A percentile compares a stretch with the other conserved stretches of the same genome.
Conservation (phyloP, 23 tunicate genomes). For the Trididemnum nubilum region DNA sequence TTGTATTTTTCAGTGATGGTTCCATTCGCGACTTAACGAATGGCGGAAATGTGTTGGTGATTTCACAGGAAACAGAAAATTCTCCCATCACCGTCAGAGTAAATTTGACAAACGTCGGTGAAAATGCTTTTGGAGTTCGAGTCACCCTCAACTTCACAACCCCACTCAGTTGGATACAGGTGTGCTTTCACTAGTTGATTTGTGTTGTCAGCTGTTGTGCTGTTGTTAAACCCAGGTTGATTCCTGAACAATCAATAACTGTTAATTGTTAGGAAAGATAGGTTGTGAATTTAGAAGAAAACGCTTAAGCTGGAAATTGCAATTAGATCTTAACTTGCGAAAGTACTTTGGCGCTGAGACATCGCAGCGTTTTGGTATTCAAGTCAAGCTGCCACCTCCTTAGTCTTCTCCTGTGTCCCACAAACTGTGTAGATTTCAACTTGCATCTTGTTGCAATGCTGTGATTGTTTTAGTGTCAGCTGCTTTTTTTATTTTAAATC, state of each 20-base stretch:
- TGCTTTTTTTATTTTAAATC: too few relatives aligned
- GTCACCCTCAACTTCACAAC: constrained; percentile 45
- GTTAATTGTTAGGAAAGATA: too few relatives aligned
- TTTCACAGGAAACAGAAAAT: constrained; percentile 32
- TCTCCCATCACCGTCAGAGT: constrained; percentile 47
- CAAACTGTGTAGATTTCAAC: too few relatives aligned
- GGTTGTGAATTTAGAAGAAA: too few relatives aligned
- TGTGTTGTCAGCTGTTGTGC: neutral
- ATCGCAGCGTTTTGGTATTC: too few relatives aligned
- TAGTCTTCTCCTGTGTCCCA: too few relatives aligned
- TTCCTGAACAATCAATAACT: too few relatives aligned
- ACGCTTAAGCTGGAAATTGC: too few relatives aligned
- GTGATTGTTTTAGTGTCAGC: neutral
- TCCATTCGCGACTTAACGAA: constrained; percentile 37
- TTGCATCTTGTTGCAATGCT: neutral
- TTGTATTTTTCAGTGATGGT: constrained; percentile 4
- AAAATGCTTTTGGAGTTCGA: constrained; percentile 69
- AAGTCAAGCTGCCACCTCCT: too few relatives aligned
- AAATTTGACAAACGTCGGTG: constrained; percentile 71
- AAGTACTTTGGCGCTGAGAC: too few relatives aligned
- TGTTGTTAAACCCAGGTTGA: too few relatives aligned
- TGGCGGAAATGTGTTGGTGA: constrained; percentile 43
- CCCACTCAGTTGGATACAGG: constrained; percentile 55
- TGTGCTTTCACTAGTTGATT: constrained; percentile 23
- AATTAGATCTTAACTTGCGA: too few relatives aligned